These are phyloP conservation scores for Phyllostomus discolor DNA, from an alignment of 2,113 vertebrate genomes.

Conservation along the genomic window DNA sequence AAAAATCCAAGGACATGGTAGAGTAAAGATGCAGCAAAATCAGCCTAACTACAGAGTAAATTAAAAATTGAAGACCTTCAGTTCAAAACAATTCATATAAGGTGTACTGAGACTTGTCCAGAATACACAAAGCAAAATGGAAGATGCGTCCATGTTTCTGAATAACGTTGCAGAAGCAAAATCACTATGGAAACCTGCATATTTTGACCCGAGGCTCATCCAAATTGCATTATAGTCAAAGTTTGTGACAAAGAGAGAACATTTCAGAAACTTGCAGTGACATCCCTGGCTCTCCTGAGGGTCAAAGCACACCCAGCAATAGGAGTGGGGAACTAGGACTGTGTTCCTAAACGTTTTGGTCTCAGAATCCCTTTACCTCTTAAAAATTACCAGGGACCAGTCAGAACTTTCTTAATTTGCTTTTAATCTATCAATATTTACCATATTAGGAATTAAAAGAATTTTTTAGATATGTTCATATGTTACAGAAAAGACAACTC, in stretches of 20 bases:
- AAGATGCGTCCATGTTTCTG: background rate
- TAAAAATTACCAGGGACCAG: background rate
- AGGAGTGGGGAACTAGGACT: background rate
- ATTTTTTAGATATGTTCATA: background rate
- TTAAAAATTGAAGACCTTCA: background rate
- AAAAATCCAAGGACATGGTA: background rate
- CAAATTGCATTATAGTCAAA: background rate
- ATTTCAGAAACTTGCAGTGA: background rate
- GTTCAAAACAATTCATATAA: background rate
- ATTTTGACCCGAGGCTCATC: background rate
- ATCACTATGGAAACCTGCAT: background rate
- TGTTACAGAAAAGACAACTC: no score
- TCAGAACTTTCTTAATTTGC: background rate
- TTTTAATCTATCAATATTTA: background rate
- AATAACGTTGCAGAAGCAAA: background rate
- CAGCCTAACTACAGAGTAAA: background rate
- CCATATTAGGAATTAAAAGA: background rate
- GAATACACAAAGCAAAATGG: background rate
- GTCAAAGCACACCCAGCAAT: background rate
- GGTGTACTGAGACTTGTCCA: background rate
- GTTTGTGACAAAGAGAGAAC: background rate
- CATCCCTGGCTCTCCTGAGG: background rate
- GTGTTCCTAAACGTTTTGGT: background rate
- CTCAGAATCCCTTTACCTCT: background rate
- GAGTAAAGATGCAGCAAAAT: background rate